Percentiles rank a stretch among this genome's conserved stretches.
phyloP scores from a whole-genome alignment of 1,140 invertebrate species.

The Acromyrmex heyeri region DNA sequence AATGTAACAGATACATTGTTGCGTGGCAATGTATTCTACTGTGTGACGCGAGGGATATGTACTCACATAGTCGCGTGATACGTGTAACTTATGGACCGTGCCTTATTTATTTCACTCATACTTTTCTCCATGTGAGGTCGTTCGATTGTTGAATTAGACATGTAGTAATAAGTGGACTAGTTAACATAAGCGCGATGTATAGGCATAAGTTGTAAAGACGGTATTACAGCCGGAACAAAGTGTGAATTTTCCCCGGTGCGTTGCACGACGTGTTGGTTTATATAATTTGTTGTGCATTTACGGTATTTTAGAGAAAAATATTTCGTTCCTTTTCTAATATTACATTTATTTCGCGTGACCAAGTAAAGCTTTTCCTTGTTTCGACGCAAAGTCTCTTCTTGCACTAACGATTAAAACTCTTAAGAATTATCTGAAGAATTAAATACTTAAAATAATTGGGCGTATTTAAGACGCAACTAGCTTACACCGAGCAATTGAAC shows the following conservation, averaged over 20 bases:
- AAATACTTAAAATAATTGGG: too few relatives aligned
- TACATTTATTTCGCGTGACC: background rate
- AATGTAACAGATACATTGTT: background rate
- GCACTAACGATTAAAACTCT: background rate
- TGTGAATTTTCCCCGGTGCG: constrained; percentile 32
- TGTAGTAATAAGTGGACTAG: constrained; percentile 53
- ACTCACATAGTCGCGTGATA: background rate
- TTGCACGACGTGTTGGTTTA: background rate
- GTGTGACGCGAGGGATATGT: background rate
- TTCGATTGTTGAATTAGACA: constrained; percentile 62
- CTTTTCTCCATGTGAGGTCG: constrained; percentile 33
- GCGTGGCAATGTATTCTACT: background rate
- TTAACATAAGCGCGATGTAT: constrained; percentile 57
- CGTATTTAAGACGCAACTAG: too few relatives aligned
- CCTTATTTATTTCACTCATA: constrained; percentile 66
- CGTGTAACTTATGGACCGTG: constrained; percentile 32
- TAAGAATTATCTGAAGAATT: background rate
- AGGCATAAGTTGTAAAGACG: background rate
- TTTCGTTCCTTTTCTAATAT: background rate
- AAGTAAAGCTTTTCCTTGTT: background rate
- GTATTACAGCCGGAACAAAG: constrained; percentile 35
- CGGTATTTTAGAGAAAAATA: background rate
- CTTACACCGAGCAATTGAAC: too few relatives aligned
- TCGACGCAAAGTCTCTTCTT: background rate
- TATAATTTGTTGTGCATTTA: background rate